Evolutionary conservation across 2,888 invertebrate species (phyloP), one percentile per base, ranked within the genome.

Genomic region (Hyppa rectilinea): DNA sequence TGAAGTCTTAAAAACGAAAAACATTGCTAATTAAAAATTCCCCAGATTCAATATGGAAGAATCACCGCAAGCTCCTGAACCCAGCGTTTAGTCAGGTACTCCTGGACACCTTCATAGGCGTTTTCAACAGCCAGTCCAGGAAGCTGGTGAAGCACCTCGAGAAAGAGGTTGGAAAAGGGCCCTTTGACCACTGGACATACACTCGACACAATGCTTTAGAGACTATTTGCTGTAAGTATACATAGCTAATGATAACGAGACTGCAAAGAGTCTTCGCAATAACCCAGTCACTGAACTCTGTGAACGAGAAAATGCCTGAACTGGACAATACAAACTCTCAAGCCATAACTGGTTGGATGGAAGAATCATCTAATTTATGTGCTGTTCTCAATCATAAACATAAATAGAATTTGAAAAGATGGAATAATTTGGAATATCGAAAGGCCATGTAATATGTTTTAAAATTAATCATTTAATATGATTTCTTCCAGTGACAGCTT

Each of bases 211-310:
- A 93, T 61, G 91, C 92, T 3, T 81, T 94, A 79, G 93, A 94
- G 72, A 93, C 94, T 43, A 93, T 94, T 75, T 94, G 94, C 75
- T 85, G 94, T 94, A 78, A 91, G 92, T 88, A 49, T 60, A n/a
- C 6, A n/a, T n/a, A n/a, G n/a, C 14, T 26, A n/a, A 29, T 52
- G 20, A 61, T 23, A 34, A 43, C 7, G 23, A 20, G 1, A 31
- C 23, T 31, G 59, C 12, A 7, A n/a, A 36, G 20, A 50, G 5
- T 17, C n/a, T 38, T 29, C n/a, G 14, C 17, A 12, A 63, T n/a
- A 6, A 26, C 6, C 17, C 10, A 56, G 20, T 26, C 0, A 56
- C 26, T 56, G 17, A 26, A 23, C 10, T 10, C 2, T 20, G 10
- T 58, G 12, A 38, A 36, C 6, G 36, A 36, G 49, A 23, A 56